Evolutionary conservation across 2,888 invertebrate species (phyloP).

Genomic region (Macropis europaea): DNA sequence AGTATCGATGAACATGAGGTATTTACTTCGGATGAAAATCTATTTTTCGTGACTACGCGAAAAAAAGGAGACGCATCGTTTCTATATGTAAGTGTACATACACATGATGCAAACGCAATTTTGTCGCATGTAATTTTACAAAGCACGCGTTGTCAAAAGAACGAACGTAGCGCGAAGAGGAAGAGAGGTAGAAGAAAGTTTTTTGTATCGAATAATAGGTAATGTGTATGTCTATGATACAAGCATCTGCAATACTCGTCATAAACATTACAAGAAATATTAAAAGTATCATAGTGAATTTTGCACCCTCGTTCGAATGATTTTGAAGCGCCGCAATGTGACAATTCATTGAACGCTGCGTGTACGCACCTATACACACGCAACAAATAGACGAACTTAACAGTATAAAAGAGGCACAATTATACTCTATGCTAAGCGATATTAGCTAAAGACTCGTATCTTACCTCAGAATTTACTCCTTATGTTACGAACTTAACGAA

Average conservation of each 20-base stretch:
- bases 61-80: conserved; percentile 14
- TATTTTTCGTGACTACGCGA: conserved; percentile 26
- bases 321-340: conserved; percentile 7
- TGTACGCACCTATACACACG: background rate
- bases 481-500: background rate
- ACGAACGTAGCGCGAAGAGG: background rate
- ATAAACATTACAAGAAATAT: conserved; percentile 15
- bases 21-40: conserved; percentile 26
- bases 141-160: background rate
- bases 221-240: conserved; percentile 5
- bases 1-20: conserved; percentile 21
- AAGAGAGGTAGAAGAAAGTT: conserved; percentile 1
- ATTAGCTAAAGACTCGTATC: conserved; percentile 10
- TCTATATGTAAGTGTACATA: conserved; percentile 41
- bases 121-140: conserved; percentile 10
- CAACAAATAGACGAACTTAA: conserved; percentile 12
- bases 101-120: conserved; percentile 18
- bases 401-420: conserved; percentile 26
- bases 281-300: conserved; percentile 32
- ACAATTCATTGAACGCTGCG: conserved; percentile 6
- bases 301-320: conserved; percentile 32
- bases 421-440: conserved; percentile 31
- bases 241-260: conserved; percentile 25
- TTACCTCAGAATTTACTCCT: conserved; percentile 5
- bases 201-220: conserved; percentile 12